These are phyloP conservation scores for Drosophila neotestacea DNA, from an alignment of 2,888 invertebrate genomes.

Conservation along the genomic window DNA sequence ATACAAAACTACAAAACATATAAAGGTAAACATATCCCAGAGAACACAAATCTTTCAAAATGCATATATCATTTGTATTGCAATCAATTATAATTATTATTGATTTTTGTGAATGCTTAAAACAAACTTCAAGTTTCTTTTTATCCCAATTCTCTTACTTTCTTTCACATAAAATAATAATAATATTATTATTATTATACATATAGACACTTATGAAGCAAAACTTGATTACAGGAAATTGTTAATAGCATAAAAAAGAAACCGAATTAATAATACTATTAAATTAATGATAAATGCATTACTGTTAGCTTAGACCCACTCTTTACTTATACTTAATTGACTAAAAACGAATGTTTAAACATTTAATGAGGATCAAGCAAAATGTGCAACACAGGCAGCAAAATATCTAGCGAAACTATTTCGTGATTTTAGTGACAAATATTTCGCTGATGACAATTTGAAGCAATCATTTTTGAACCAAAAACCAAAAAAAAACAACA, in stretches of 20 bases:
- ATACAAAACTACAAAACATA: constrained; percentile 61
- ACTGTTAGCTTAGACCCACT: constrained; percentile 57
- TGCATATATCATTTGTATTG: constrained; percentile 39
- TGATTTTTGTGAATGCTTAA: constrained; percentile 13
- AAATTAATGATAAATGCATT: constrained; percentile 45
- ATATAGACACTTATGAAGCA: constrained; percentile 74
- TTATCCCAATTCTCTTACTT: constrained; percentile 16
- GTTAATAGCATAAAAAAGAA: constrained; percentile 69
- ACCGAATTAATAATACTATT: constrained; percentile 27
- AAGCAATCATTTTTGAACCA: constrained; percentile 84
- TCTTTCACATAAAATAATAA: constrained; percentile 34
- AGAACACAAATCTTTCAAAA: constrained; percentile 25
- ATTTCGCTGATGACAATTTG: constrained; percentile 84
- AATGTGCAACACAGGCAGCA: constrained; percentile 65
- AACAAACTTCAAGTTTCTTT: constrained; percentile 12
- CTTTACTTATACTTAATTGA: constrained; percentile 47
- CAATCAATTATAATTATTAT: constrained; percentile 34
- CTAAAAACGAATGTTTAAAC: constrained; percentile 36
- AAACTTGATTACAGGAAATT: constrained; percentile 83
- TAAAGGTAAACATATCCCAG: constrained; percentile 70
- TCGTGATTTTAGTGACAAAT: constrained; percentile 84
- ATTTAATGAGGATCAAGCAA: constrained; percentile 67
- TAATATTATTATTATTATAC: constrained; percentile 22
- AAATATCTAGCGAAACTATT: constrained; percentile 82
- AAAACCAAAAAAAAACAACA: constrained; percentile 54